Evolutionary conservation across 1,140 invertebrate species (phyloP).

Genomic region (Dolichoris vasculosae): DNA sequence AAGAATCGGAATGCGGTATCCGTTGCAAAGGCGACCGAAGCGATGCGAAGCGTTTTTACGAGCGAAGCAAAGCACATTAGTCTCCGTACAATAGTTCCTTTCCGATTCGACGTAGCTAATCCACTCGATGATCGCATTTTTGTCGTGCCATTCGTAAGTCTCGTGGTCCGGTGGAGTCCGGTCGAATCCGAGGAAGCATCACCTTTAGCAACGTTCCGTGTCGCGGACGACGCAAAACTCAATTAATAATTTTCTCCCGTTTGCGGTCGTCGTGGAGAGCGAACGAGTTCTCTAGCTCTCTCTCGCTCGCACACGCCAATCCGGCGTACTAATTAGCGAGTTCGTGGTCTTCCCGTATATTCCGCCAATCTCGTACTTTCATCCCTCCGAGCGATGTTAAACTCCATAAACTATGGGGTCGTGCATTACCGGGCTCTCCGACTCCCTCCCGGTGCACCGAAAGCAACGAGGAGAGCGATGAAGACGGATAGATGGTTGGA

Average conservation of each 20-base stretch:
- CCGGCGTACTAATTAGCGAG: constrained; percentile 46
- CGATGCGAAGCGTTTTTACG: background rate
- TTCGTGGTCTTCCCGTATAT: constrained; percentile 32
- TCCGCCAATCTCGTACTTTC: constrained; percentile 43
- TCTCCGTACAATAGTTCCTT: background rate
- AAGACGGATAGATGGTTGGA: background rate
- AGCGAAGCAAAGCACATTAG: background rate
- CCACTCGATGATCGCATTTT: background rate
- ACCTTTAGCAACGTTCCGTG: constrained; percentile 33
- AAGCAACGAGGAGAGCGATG: constrained; percentile 5
- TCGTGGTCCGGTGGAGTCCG: background rate
- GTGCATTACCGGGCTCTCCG: background rate
- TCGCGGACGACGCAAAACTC: constrained; percentile 24
- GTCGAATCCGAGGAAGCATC: background rate
- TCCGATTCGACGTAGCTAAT: background rate
- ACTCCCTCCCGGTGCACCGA: background rate
- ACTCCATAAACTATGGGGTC: constrained; percentile 43
- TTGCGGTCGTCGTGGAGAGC: constrained; percentile 9
- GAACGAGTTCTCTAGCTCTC: background rate
- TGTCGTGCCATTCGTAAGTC: background rate
- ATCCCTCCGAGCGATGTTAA: constrained; percentile 39
- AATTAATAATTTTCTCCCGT: constrained; percentile 46
- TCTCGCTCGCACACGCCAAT: background rate
- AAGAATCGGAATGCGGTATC: background rate
- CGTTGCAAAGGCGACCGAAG: background rate